Evolutionary conservation across 1,140 invertebrate genomes (phyloP), one percentile per base, ranked within the genome.

Genomic region (Lanistes nyassanus): DNA sequence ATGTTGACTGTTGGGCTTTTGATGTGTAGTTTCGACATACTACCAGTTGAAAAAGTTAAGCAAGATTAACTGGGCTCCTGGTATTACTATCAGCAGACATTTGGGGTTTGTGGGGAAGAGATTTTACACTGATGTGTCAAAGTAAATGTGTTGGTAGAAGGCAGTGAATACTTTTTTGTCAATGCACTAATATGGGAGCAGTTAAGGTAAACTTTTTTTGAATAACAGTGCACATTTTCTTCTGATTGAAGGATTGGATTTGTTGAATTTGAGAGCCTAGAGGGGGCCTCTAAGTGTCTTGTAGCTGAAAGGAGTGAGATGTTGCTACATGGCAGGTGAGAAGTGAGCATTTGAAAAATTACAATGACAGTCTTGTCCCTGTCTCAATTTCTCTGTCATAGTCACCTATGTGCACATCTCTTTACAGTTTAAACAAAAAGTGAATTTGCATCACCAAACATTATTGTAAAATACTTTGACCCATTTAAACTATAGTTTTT

Each of bases 201-300:
- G 62, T 21, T 26, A 31, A 65, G 29, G 23, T 34, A 65, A 26
- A 3, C 11, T 31, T 16, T 65, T 26, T 23, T 34, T 26, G 26
- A 16, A 7, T 23, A n/a, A n/a, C n/a, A n/a, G n/a, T n/a, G n/a
- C n/a, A n/a, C 34, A 23, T 29, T 21, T 34, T 26, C 3, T 36
- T 37, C 13, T 67, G 19, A 7, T 67, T 19, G 21, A 36, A 67
- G 65, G 34, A 42, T 67, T 67, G 65, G 65, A 23, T 67, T 67
- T 42, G 65, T 67, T 6, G 65, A 67, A 37, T 67, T 67, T 67
- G 34, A 36, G 9, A 29, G 2, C 11, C 9, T 23, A 42, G 65
- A 67, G 42, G 65, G 11, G 9, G 65, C 65, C 37, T 36, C 37
- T n/a, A 19, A 1, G 7, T 67, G 65, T 67, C 36, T 37, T 11